Percentiles rank a stretch among this genome's conserved stretches.
These are phyloP conservation scores for Monoplex corrugatus DNA, from an alignment of 2,888 invertebrate species.

Conservation along the genomic window DNA sequence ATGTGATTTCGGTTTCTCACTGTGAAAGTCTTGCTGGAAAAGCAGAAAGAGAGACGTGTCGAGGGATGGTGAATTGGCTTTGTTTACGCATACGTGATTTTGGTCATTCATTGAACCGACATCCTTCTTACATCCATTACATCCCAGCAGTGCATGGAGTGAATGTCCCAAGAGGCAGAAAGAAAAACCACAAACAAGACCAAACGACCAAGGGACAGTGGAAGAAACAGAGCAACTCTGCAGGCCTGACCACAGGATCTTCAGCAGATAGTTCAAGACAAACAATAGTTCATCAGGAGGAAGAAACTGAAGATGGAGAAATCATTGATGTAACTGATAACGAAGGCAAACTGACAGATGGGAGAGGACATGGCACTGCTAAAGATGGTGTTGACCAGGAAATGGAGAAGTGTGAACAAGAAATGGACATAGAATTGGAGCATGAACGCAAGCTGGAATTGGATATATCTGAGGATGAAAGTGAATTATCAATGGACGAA, in stretches of 20 bases:
- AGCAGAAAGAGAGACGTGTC: not conserved
- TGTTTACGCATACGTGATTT: not conserved
- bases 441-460: constrained; percentile 58
- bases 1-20: not conserved
- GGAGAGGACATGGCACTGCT: not conserved
- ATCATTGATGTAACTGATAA: not conserved
- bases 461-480: constrained; percentile 9
- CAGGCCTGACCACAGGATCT: not conserved
- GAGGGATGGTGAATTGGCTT: not conserved
- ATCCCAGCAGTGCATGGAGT: not conserved
- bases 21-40: not conserved
- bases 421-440: constrained; percentile 52
- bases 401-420: constrained; percentile 54
- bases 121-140: not conserved
- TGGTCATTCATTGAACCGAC: not conserved
- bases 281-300: no score
- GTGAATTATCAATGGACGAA: not conserved
- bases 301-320: not conserved
- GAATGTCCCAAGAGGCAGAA: no score
- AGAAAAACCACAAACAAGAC: not conserved
- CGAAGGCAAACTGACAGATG: not conserved
- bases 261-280: not conserved
- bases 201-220: no score
- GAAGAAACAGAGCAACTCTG: not conserved
- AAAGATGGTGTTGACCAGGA: not conserved